Conservation (phyloP, 2,888 invertebrate species). For the Pedicia rivosa region DNA sequence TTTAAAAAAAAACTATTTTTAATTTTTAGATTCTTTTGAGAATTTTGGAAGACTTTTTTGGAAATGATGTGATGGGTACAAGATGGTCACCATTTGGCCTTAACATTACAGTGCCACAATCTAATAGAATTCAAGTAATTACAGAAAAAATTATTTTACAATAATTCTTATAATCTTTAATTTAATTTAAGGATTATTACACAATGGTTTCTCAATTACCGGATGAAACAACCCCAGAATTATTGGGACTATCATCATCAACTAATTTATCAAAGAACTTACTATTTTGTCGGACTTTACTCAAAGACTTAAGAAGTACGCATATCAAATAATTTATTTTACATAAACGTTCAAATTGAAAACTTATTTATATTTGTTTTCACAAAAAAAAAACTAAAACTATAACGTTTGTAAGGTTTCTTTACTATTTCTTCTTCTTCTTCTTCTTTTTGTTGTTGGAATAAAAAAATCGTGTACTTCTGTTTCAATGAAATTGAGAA, state of each 20-base stretch:
- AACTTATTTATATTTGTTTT: no score
- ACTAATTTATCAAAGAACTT: slow-evolving; percentile 25
- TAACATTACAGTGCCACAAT: slow-evolving; percentile 22
- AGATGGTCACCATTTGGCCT: slow-evolving; percentile 40
- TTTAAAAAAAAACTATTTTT: not conserved
- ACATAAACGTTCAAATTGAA: not conserved
- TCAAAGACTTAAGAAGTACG: slow-evolving; percentile 21
- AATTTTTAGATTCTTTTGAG: slow-evolving; percentile 23
- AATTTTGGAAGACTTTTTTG: slow-evolving; percentile 45
- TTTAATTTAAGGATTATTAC: slow-evolving; percentile 19
- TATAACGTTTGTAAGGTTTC: no score
- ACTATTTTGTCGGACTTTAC: slow-evolving; percentile 20
- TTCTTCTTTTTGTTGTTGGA: no score
- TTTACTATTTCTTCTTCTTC: no score
- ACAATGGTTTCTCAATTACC: slow-evolving; percentile 23
- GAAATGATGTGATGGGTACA: slow-evolving; percentile 38
- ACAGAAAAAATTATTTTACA: not conserved
- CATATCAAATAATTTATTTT: slow-evolving; percentile 1
- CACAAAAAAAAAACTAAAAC: no score
- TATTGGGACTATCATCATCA: slow-evolving; percentile 25
- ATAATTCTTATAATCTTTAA: not conserved
- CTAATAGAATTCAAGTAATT: slow-evolving; percentile 18
- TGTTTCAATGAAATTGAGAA: no score
- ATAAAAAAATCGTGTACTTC: no score
- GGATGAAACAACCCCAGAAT: slow-evolving; percentile 24